A percentile compares a stretch with the other conserved stretches of the same genome.
These are phyloP conservation scores for Epizoanthus rinbou DNA, from an alignment of 92 coral and sea anemone genomes.

Conservation along the genomic window DNA sequence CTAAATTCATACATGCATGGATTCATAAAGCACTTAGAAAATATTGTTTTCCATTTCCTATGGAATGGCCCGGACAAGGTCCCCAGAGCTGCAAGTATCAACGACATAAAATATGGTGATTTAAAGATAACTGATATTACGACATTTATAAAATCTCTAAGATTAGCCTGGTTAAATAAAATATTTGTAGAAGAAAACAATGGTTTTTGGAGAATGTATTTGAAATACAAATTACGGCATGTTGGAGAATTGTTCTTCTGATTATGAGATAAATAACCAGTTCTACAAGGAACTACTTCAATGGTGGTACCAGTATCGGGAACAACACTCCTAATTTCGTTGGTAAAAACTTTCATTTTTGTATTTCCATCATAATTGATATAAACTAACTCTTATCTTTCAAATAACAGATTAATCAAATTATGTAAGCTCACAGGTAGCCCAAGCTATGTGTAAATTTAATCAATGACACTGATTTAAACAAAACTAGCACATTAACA, in stretches of 20 bases:
- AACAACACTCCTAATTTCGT: not conserved
- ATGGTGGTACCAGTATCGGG: constrained; percentile 44
- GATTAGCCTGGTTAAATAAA: constrained; percentile 32
- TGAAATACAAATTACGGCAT: constrained; percentile 1
- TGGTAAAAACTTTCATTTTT: no score
- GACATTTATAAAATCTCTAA: constrained; percentile 33
- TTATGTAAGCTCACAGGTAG: no score
- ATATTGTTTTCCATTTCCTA: constrained; percentile 1
- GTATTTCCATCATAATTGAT: no score
- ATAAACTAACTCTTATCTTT: no score
- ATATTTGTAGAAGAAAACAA: constrained; percentile 22
- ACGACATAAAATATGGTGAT: constrained; percentile 33
- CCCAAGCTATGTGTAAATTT: no score
- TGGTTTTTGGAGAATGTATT: constrained; percentile 23
- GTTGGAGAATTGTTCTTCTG: constrained; percentile 16
- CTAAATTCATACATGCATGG: constrained; percentile 8
- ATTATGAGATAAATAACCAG: constrained; percentile 6
- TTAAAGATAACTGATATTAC: constrained; percentile 33
- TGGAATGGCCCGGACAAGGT: constrained; percentile 47
- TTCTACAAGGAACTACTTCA: constrained; percentile 25
- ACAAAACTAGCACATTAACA: no score
- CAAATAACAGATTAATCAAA: no score
- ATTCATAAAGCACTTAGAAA: constrained; percentile 43
- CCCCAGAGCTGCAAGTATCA: constrained; percentile 28
- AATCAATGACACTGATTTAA: no score